phyloP scores from a whole-genome alignment of 2,113 vertebrate genomes.

The Apaloderma vittatum region DNA sequence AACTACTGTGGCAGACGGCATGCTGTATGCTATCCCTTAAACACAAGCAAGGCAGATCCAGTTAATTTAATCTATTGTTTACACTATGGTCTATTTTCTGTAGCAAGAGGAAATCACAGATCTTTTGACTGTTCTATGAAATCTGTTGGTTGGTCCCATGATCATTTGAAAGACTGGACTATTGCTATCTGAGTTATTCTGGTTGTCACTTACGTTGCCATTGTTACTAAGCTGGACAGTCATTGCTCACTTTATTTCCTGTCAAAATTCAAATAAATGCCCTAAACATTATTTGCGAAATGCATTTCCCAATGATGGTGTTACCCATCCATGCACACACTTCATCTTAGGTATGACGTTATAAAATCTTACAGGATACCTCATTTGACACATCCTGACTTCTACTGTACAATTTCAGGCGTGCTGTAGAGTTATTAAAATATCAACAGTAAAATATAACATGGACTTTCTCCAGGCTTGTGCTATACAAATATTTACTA shows the following conservation, averaged over 20 bases:
- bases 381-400: slow-evolving; percentile 63
- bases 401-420: slow-evolving; percentile 69
- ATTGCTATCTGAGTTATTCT: background rate
- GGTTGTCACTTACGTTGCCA: background rate
- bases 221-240: background rate
- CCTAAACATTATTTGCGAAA: background rate
- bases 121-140: slow-evolving; percentile 15
- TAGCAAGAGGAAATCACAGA: slow-evolving; percentile 58
- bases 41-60: slow-evolving; percentile 58
- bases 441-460: slow-evolving; percentile 77
- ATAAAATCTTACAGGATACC: slow-evolving; percentile 36
- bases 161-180: slow-evolving; percentile 5
- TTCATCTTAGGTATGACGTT: background rate
- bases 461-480: slow-evolving; percentile 75
- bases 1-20: slow-evolving; percentile 54
- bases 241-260: background rate
- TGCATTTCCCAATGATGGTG: background rate
- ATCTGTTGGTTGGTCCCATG: background rate
- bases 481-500: slow-evolving; percentile 83
- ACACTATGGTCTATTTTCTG: slow-evolving; percentile 61
- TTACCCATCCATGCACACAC: background rate
- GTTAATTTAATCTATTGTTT: slow-evolving; percentile 79
- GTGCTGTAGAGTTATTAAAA: slow-evolving; percentile 76
- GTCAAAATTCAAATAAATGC: background rate
- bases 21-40: slow-evolving; percentile 53